These are phyloP conservation scores for Zeugodacus cucurbitae DNA, from an alignment of 1,140 invertebrate genomes.

Conservation along the genomic window DNA sequence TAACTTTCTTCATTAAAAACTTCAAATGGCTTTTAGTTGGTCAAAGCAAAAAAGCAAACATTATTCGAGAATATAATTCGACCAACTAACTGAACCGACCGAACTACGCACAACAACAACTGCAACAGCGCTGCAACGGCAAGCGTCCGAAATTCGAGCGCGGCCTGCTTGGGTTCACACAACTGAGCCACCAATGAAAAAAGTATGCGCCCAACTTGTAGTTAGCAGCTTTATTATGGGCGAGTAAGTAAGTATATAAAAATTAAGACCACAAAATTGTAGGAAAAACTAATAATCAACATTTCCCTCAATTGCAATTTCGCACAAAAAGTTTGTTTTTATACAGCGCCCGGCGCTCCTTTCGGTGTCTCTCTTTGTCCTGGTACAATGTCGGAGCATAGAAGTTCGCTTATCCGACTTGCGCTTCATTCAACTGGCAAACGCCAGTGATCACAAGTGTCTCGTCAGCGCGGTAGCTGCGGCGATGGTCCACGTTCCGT, in stretches of 20 bases:
- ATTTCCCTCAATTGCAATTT: constrained; percentile 42
- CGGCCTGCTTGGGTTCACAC: background rate
- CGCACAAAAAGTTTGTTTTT: constrained; percentile 38
- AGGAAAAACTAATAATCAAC: constrained; percentile 44
- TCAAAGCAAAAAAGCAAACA: constrained; percentile 37
- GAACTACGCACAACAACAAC: background rate
- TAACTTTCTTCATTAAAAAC: constrained; percentile 44
- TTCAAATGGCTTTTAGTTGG: constrained; percentile 41
- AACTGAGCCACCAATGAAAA: background rate
- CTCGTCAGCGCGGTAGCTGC: background rate
- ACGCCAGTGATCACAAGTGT: constrained; percentile 11
- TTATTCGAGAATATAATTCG: constrained; percentile 30
- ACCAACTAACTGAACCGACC: constrained; percentile 8
- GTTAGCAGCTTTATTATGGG: background rate
- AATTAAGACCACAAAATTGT: constrained; percentile 42
- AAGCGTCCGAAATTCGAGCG: background rate
- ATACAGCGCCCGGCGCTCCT: background rate
- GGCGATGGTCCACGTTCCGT: background rate
- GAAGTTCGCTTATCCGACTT: constrained; percentile 18
- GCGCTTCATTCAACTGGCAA: constrained; percentile 5
- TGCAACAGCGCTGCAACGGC: background rate
- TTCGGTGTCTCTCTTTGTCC: background rate
- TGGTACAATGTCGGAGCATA: background rate
- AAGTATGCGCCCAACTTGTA: background rate
- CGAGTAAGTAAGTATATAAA: constrained; percentile 23